These are phyloP conservation scores for Schmidtea mediterranea DNA, from an alignment of 1,140 invertebrate species.

Conservation along the genomic window DNA sequence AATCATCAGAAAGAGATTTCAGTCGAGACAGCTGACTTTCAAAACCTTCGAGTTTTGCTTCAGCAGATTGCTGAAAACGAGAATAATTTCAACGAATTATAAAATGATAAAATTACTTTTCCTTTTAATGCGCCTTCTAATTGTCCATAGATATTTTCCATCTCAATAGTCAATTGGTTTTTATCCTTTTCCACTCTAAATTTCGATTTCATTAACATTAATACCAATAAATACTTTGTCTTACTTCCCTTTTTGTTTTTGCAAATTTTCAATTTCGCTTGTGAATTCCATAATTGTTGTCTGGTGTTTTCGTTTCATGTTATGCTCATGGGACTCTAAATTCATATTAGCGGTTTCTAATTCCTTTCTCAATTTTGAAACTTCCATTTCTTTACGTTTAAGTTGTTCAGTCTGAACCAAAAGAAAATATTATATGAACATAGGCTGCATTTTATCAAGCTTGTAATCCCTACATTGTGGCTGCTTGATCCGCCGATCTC, in stretches of 20 bases:
- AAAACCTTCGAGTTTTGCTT: constrained; percentile 18
- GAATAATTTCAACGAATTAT: background rate
- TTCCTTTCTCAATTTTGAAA: constrained; percentile 23
- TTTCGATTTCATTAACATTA: background rate
- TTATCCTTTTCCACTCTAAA: constrained; percentile 25
- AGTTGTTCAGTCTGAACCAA: constrained; percentile 16
- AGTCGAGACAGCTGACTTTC: constrained; percentile 17
- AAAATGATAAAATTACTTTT: constrained; percentile 11
- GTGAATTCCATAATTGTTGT: constrained; percentile 21
- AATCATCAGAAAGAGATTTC: constrained; percentile 22
- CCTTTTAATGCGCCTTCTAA: constrained; percentile 20
- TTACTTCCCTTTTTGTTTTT: constrained; percentile 20
- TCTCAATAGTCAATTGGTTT: constrained; percentile 20
- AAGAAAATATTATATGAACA: background rate
- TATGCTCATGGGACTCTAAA: constrained; percentile 17
- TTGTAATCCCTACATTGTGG: constrained; percentile 15
- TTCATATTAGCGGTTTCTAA: constrained; percentile 17
- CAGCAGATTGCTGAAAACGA: constrained; percentile 14
- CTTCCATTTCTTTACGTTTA: constrained; percentile 20
- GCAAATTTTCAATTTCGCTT: constrained; percentile 22
- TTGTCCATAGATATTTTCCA: constrained; percentile 18
- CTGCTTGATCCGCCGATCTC: constrained; percentile 16
- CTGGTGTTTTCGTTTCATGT: constrained; percentile 21
- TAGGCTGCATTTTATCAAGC: background rate
- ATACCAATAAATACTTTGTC: no score